A percentile compares a stretch with the other conserved stretches of the same genome.
These are phyloP conservation scores for Sesia apiformis DNA, from an alignment of 2,888 invertebrate species.

Conservation along the genomic window DNA sequence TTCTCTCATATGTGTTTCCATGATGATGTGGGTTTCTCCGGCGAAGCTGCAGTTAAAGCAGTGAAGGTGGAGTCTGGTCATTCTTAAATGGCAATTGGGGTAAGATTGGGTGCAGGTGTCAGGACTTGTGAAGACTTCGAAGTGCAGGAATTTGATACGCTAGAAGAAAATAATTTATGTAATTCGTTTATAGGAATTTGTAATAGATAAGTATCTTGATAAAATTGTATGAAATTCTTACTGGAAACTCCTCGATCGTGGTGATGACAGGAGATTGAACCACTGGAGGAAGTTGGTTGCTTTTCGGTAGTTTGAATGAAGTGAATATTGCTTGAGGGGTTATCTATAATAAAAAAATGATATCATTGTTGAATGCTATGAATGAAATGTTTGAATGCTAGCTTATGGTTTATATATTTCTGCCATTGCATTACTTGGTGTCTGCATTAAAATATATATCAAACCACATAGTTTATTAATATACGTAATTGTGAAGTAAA, in stretches of 20 bases:
- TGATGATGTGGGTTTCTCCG: constrained; percentile 83
- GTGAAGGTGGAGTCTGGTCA: constrained; percentile 85
- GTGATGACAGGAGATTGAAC: constrained; percentile 54
- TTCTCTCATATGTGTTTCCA: constrained; percentile 89
- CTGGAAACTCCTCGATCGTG: constrained; percentile 65
- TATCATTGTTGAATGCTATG: neutral
- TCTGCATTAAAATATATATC: too few species aligned
- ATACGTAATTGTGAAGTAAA: too few species aligned
- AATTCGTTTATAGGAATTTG: neutral
- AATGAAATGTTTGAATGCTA: too few species aligned
- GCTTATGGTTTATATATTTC: too few species aligned
- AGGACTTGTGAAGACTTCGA: constrained; percentile 75
- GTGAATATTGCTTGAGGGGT: constrained; percentile 94
- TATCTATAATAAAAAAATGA: constrained; percentile 43
- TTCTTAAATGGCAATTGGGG: constrained; percentile 79
- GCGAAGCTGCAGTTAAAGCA: constrained; percentile 92
- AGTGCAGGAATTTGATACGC: constrained; percentile 77
- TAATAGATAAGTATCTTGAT: neutral
- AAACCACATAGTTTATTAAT: too few species aligned
- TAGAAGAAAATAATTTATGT: constrained; percentile 20
- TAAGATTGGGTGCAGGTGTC: constrained; percentile 80
- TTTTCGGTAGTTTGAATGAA: constrained; percentile 92
- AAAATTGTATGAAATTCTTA: constrained; percentile 22
- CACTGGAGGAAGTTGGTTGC: constrained; percentile 57
- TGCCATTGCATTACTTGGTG: too few species aligned